phyloP scores from a whole-genome alignment of 2,888 invertebrate species.

The Pharmacophagus antenor region DNA sequence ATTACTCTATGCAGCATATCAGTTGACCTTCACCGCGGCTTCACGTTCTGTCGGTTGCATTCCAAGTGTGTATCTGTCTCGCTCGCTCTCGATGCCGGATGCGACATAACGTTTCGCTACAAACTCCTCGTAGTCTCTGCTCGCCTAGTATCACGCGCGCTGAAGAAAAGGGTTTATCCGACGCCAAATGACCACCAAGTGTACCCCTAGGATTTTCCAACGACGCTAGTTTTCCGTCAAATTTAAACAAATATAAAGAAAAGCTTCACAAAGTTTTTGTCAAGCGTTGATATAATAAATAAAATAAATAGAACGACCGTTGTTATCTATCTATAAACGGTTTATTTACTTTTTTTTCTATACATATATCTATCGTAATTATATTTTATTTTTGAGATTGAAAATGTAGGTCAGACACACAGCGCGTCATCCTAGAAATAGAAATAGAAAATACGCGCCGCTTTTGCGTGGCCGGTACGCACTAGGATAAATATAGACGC shows the following conservation, averaged over 20 bases:
- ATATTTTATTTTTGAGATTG: constrained; percentile 46
- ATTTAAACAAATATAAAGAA: constrained; percentile 34
- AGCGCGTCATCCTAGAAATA: constrained; percentile 58
- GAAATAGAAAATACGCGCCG: constrained; percentile 49
- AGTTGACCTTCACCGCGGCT: constrained; percentile 73
- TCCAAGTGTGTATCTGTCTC: constrained; percentile 62
- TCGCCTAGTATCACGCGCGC: constrained; percentile 80
- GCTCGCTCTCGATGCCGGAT: constrained; percentile 51
- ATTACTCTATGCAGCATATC: constrained; percentile 63
- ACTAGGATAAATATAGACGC: constrained; percentile 14
- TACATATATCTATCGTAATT: constrained; percentile 16
- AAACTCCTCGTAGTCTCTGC: constrained; percentile 64
- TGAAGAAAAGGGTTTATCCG: constrained; percentile 82
- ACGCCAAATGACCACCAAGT: constrained; percentile 69
- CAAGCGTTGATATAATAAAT: not conserved
- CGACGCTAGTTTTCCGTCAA: constrained; percentile 59
- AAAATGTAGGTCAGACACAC: constrained; percentile 65
- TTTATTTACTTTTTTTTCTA: constrained; percentile 31
- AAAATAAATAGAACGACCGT: not conserved
- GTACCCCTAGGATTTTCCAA: constrained; percentile 72
- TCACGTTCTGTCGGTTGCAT: constrained; percentile 64
- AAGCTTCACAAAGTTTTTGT: not conserved
- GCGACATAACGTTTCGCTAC: constrained; percentile 43
- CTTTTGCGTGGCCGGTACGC: constrained; percentile 51
- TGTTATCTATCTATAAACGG: constrained; percentile 10